phyloP scores from a whole-genome alignment of 2,113 vertebrate species.

The Toxotes chatareus region DNA sequence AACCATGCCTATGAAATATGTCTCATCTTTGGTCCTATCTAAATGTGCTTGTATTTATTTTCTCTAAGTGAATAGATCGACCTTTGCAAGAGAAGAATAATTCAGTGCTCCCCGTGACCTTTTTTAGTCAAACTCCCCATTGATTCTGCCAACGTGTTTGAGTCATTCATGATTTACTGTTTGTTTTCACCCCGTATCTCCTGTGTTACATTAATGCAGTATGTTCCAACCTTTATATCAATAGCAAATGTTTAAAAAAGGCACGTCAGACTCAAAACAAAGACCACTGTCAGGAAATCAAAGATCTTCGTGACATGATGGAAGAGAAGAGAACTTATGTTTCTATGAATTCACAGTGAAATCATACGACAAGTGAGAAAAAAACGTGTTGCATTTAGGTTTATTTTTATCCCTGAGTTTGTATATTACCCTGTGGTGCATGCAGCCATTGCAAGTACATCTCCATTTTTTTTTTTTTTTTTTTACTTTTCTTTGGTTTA shows the following conservation, averaged over 20 bases:
- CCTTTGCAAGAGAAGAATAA: constrained; percentile 47
- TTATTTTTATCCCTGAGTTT: constrained; percentile 23
- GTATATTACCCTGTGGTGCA: constrained; percentile 69
- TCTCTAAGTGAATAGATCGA: constrained; percentile 61
- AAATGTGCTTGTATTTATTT: constrained; percentile 79
- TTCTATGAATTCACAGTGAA: constrained; percentile 20
- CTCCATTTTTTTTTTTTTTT: not conserved
- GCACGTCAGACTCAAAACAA: constrained; percentile 44
- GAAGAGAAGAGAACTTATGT: not conserved
- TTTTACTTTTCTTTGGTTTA: constrained; percentile 2
- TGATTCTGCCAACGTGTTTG: constrained; percentile 23
- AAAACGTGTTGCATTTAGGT: not conserved
- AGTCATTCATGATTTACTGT: constrained; percentile 23
- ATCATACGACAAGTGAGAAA: not conserved
- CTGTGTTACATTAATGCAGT: not conserved
- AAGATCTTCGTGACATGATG: not conserved
- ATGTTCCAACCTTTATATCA: constrained; percentile 26
- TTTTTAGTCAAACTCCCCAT: constrained; percentile 22
- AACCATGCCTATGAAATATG: constrained; percentile 70
- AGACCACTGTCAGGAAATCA: not conserved
- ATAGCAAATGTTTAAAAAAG: constrained; percentile 22
- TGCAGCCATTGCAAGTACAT: constrained; percentile 57
- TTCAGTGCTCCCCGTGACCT: constrained; percentile 26
- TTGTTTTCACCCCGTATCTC: constrained; percentile 22
- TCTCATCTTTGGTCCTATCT: constrained; percentile 71